A percentile compares a stretch with the other conserved stretches of the same genome.
phyloP scores from a whole-genome alignment of 2,888 invertebrate genomes.

The Augochlorella aurata region DNA sequence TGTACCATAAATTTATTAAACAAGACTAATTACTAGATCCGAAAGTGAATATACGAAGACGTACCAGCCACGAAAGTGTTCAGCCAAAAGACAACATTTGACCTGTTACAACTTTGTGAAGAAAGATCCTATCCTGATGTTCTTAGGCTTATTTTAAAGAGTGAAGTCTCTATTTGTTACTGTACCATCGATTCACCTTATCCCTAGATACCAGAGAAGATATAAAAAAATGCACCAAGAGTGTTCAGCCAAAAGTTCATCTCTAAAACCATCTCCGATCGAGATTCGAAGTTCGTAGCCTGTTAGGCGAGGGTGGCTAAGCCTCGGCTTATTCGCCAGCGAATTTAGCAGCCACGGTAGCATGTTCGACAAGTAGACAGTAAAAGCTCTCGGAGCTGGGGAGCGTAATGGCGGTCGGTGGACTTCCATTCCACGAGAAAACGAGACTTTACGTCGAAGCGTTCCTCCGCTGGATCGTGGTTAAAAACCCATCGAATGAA shows the following conservation, averaged over 20 bases:
- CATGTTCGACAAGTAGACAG: conserved; percentile 2
- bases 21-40: too few relatives aligned
- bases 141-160: too few relatives aligned
- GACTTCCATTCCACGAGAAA: background rate
- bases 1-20: too few relatives aligned
- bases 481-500: conserved; percentile 3
- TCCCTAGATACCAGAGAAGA: too few relatives aligned
- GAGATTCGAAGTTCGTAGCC: conserved; percentile 5
- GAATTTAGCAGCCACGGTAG: background rate
- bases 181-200: too few relatives aligned
- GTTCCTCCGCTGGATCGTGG: background rate
- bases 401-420: background rate
- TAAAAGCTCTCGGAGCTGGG: background rate
- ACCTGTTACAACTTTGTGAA: too few relatives aligned
- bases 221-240: background rate
- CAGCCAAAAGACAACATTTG: too few relatives aligned
- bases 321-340: background rate
- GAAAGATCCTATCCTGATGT: too few relatives aligned
- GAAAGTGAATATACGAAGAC: too few relatives aligned
- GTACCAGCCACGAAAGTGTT: too few relatives aligned
- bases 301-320: background rate
- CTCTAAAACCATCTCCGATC: background rate
- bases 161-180: too few relatives aligned
- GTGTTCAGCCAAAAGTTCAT: background rate
- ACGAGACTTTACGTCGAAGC: background rate